Percentiles rank a stretch among this genome's conserved stretches.
Evolutionary conservation across 2,113 vertebrate species (phyloP).

Genomic region (Vanacampus margaritifer): DNA sequence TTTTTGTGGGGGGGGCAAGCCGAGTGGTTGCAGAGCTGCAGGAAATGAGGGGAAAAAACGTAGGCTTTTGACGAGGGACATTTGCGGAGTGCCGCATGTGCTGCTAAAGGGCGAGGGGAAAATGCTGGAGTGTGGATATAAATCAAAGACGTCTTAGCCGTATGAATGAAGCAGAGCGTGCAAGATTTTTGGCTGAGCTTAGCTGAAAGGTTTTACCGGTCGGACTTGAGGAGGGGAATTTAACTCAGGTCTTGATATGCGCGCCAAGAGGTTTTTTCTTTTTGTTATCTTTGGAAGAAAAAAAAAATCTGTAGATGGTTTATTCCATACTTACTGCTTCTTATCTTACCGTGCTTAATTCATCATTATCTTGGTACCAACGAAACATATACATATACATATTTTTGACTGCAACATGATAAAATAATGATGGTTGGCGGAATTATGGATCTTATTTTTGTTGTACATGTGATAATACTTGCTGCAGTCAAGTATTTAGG

Average conservation of each 20-base stretch:
- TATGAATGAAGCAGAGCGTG: conserved; percentile 17
- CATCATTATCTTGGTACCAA: background rate
- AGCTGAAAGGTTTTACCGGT: conserved; percentile 5
- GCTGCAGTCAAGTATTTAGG: too few relatives aligned
- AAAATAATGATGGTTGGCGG: background rate
- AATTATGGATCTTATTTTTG: background rate
- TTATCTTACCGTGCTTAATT: background rate
- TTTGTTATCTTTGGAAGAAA: conserved; percentile 37
- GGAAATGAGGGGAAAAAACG: conserved; percentile 45
- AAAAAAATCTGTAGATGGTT: conserved; percentile 32
- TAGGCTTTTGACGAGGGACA: conserved; percentile 42
- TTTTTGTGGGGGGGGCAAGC: conserved; percentile 23
- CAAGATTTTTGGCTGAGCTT: conserved; percentile 4
- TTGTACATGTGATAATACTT: too few relatives aligned
- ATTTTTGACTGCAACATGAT: background rate
- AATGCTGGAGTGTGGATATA: conserved; percentile 27
- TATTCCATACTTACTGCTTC: conserved; percentile 31
- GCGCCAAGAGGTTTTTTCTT: conserved; percentile 52
- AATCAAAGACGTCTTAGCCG: conserved; percentile 29
- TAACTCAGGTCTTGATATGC: conserved; percentile 26
- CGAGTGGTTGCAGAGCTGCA: conserved; percentile 43
- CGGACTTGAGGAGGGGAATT: conserved; percentile 17
- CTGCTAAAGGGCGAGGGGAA: conserved; percentile 10
- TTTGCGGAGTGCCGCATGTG: conserved; percentile 32
- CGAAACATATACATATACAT: background rate